phyloP scores from a whole-genome alignment of 53 echinoderm and acorn worm genomes.

The Paracentrotus lividus region DNA sequence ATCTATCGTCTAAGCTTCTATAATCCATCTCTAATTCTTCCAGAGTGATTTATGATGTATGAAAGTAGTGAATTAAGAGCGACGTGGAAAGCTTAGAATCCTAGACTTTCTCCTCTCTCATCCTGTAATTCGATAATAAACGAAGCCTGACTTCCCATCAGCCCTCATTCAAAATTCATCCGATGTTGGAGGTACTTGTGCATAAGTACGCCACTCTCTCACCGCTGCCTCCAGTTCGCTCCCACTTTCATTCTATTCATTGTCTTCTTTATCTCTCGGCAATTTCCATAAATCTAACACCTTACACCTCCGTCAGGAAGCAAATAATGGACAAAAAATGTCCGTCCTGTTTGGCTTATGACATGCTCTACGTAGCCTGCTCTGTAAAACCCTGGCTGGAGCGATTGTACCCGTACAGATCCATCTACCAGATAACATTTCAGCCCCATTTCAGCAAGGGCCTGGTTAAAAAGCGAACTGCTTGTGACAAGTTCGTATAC shows the following conservation, averaged over 20 bases:
- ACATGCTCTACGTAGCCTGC: conserved; percentile 59
- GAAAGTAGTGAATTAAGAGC: conserved; percentile 68
- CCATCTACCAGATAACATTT: neutral
- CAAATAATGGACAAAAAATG: conserved; percentile 63
- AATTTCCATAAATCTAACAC: conserved; percentile 75
- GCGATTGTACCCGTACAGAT: neutral
- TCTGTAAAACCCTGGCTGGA: neutral
- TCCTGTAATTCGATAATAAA: conserved; percentile 66
- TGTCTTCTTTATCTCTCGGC: conserved; percentile 60
- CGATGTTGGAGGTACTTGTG: conserved; percentile 61
- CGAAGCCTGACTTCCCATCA: conserved; percentile 60
- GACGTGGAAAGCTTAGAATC: conserved; percentile 58
- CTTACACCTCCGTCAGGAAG: conserved; percentile 59
- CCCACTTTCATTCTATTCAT: conserved; percentile 18
- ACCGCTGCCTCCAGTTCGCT: neutral
- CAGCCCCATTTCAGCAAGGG: neutral
- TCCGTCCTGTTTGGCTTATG: conserved; percentile 67
- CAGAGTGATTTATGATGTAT: conserved; percentile 70
- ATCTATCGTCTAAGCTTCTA: conserved; percentile 46
- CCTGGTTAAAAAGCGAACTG: conserved; percentile 15
- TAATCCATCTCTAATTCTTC: conserved; percentile 48
- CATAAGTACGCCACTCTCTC: conserved; percentile 66
- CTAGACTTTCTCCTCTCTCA: conserved; percentile 29
- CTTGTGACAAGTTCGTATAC: conserved; percentile 63
- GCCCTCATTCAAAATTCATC: conserved; percentile 71